Base-by-base conservation (phyloP, 2,113 vertebrate genomes). In the Crotalus helleri region DNA sequence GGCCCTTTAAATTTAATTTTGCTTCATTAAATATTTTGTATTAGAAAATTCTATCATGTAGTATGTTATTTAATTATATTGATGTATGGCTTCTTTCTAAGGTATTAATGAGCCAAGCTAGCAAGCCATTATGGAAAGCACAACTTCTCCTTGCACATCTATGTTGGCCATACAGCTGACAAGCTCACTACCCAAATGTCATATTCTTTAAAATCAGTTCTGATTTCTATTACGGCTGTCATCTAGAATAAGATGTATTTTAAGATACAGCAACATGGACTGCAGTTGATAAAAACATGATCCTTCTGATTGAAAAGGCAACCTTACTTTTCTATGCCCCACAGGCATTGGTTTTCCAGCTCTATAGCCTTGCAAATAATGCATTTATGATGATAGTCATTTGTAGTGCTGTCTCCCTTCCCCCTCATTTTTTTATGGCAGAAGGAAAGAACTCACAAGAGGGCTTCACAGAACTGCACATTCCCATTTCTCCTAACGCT, bases 401-500 rank as follows among this genome's bases (percentile, higher is more conserved):
- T 95, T 91, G 91, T 92, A 33, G 29, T 92, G 69, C 54, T 94
- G n/a, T 24, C 29, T 33, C 44, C n/a, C 8, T 9, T 19, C 1
- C 19, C n/a, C 10, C 39, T 54, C 19, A 92, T 33, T 58, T 26
- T 26, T n/a, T 4, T 0, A 59, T 93, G 93, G 94, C 93, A 93
- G 61, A 93, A 91, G 91, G 89, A 21, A 94, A 92, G 85, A 91
- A 81, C 59, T 96, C 90, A 53, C 15, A 87, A 93, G 95, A 91
- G 93, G 86, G 49, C 51, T 94, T 93, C 64, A 95, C 5, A 53
- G 85, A 96, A 92, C 90, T 92, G 89, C 91, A 89, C 94, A 96
- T 97, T 97, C 95, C 96, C 94, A 21, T 92, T 96, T 69, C 92
- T 96, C 87, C 53, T 54, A 95, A 61, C 90, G 95, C 97, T 96